Conservation (phyloP, 2,888 invertebrate species). For the Branchipolynoe longqiensis region DNA sequence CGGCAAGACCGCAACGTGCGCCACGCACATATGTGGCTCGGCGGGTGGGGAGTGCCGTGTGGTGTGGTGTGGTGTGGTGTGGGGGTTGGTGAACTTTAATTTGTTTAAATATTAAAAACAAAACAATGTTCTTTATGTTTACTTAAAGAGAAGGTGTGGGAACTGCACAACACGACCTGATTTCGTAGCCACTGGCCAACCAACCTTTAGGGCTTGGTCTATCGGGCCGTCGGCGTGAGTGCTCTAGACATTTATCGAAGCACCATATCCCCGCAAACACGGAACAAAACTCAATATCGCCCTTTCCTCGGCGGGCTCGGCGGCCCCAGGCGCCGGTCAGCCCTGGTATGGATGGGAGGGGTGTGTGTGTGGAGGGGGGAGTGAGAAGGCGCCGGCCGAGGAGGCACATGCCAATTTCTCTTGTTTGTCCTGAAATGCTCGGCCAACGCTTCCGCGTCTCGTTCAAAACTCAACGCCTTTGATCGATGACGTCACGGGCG, state of each 20-base stretch:
- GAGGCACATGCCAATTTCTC: conserved; percentile 48
- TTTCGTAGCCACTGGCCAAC: conserved; percentile 16
- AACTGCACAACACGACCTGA: conserved; percentile 38
- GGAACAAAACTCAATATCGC: conserved; percentile 50
- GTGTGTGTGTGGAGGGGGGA: no score
- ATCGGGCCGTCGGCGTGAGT: not conserved
- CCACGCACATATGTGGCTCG: no score
- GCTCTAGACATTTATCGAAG: conserved; percentile 49
- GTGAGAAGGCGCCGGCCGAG: not conserved
- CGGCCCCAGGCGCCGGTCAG: conserved; percentile 9
- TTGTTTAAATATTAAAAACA: no score
- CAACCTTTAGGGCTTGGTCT: conserved; percentile 1
- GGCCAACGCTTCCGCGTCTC: not conserved
- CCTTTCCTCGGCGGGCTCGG: no score
- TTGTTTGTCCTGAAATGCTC: conserved; percentile 13
- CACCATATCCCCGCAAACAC: conserved; percentile 48
- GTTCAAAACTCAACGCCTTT: conserved; percentile 23
- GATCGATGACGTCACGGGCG: conserved; percentile 25
- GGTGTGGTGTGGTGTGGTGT: no score
- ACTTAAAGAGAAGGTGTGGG: no score
- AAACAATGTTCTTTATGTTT: no score
- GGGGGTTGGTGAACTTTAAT: no score
- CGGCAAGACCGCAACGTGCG: no score
- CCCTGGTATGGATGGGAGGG: no score
- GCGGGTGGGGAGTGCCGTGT: no score